A percentile compares a stretch with the other conserved stretches of the same genome.
Evolutionary conservation across 2,888 invertebrate genomes (phyloP).

Genomic region (Lepidocyrtinus sp.): DNA sequence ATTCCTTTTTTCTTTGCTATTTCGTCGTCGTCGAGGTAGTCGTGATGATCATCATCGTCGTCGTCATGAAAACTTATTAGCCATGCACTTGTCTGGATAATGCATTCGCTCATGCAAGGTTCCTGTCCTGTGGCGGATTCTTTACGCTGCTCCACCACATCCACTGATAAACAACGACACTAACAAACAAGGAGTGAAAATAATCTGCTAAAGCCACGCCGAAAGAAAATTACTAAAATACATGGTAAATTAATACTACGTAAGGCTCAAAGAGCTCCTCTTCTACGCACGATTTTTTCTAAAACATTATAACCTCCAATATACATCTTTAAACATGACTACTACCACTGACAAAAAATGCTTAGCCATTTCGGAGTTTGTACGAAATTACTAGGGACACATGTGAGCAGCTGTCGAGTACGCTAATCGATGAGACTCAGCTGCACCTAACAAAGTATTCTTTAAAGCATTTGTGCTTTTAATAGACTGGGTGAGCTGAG

Average conservation of each 20-base stretch:
- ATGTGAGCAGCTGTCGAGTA: conserved; percentile 46
- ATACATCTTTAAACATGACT: no score
- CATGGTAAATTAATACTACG: conserved; percentile 9
- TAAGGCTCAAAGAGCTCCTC: not conserved
- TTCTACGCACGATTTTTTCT: not conserved
- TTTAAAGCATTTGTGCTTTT: not conserved
- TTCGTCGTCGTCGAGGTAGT: conserved; percentile 26
- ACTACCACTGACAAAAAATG: conserved; percentile 3
- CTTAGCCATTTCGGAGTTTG: not conserved
- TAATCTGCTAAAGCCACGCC: conserved; percentile 23
- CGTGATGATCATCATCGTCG: conserved; percentile 29
- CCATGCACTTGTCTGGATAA: conserved; percentile 53
- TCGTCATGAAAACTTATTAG: conserved; percentile 36
- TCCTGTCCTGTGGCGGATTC: conserved; percentile 48
- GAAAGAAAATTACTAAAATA: conserved; percentile 22
- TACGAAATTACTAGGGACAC: not conserved
- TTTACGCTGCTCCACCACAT: conserved; percentile 2
- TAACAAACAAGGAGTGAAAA: conserved; percentile 34
- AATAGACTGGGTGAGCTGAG: not conserved
- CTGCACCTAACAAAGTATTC: conserved; percentile 37
- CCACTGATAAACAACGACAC: conserved; percentile 10
- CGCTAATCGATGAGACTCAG: conserved; percentile 50
- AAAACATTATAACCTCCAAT: no score
- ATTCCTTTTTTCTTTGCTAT: not conserved
- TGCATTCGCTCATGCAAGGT: conserved; percentile 59